These are phyloP conservation scores for Anguilla pacifica DNA, from an alignment of 2,797 vertebrate species.

Conservation along the genomic window DNA sequence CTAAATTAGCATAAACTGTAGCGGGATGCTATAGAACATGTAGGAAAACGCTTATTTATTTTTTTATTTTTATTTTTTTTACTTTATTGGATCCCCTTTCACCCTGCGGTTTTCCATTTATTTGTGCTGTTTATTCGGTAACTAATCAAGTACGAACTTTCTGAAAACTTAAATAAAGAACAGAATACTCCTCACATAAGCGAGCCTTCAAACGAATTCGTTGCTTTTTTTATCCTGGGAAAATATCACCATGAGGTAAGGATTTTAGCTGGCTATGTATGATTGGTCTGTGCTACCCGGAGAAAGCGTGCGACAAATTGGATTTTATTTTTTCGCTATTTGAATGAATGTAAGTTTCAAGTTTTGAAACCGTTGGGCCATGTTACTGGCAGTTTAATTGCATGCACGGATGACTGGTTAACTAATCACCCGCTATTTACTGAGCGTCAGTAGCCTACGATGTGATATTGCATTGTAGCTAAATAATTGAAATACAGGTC, in stretches of 20 bases:
- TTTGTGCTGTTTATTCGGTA: conserved; percentile 40
- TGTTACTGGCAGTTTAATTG: neutral
- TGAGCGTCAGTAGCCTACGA: neutral
- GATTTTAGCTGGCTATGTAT: neutral
- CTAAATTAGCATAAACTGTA: conserved; percentile 32
- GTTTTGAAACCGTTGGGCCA: neutral
- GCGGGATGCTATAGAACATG: conserved; percentile 61
- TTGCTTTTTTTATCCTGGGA: conserved; percentile 23
- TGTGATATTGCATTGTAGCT: neutral
- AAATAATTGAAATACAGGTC: neutral
- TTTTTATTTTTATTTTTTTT: conserved; percentile 48
- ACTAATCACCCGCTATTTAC: neutral
- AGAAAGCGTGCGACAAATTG: neutral
- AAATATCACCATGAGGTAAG: conserved; percentile 72
- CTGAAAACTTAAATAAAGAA: conserved; percentile 38
- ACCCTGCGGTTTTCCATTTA: conserved; percentile 53
- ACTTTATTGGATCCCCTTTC: conserved; percentile 46
- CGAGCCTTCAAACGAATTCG: conserved; percentile 16
- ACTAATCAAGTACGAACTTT: conserved; percentile 60
- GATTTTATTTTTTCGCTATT: neutral
- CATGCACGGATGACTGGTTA: neutral
- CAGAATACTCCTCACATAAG: conserved; percentile 15
- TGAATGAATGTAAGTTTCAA: neutral
- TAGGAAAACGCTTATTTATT: conserved; percentile 54
- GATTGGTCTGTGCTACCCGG: neutral